Evolutionary conservation across 2,797 vertebrate genomes (phyloP).

Genomic region (Enteromius thamalakanensis): DNA sequence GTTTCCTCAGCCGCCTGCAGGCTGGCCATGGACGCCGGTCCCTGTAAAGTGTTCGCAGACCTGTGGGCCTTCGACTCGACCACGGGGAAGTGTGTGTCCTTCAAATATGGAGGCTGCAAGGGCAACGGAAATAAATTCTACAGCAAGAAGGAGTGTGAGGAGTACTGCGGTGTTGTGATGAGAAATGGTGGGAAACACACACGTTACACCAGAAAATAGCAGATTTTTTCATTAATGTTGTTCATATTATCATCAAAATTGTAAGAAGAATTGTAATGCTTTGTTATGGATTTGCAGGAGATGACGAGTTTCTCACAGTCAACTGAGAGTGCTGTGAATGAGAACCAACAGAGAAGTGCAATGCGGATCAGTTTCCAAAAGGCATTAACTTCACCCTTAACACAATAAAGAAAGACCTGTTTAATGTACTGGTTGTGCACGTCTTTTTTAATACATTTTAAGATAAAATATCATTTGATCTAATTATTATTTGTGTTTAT

Average conservation of each 20-base stretch:
- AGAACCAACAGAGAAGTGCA: background rate
- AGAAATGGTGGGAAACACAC: slow-evolving; percentile 78
- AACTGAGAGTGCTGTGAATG: slow-evolving; percentile 59
- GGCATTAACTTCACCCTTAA: background rate
- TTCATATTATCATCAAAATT: background rate
- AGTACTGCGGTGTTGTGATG: slow-evolving; percentile 84
- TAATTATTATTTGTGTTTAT: background rate
- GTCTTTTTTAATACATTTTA: background rate
- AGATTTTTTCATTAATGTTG: background rate
- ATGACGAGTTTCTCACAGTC: slow-evolving; percentile 63
- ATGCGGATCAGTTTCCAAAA: background rate
- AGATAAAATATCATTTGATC: background rate
- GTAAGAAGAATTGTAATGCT: background rate
- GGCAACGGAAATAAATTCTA: slow-evolving; percentile 94
- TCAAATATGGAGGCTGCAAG: slow-evolving; percentile 81
- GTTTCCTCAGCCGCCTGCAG: slow-evolving; percentile 81
- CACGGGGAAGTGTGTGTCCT: slow-evolving; percentile 81
- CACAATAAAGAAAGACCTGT: slow-evolving; percentile 26
- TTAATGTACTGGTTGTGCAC: background rate
- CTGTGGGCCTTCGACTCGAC: slow-evolving; percentile 85
- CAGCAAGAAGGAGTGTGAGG: slow-evolving; percentile 91
- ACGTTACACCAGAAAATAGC: slow-evolving; percentile 28
- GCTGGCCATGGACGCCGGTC: slow-evolving; percentile 76
- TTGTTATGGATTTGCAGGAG: slow-evolving; percentile 58
- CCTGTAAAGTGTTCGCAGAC: slow-evolving; percentile 67